A percentile compares a stretch with the other conserved stretches of the same genome.
These are phyloP conservation scores for Leptodactylus fallax DNA, from an alignment of 2,797 vertebrate genomes.

Conservation along the genomic window DNA sequence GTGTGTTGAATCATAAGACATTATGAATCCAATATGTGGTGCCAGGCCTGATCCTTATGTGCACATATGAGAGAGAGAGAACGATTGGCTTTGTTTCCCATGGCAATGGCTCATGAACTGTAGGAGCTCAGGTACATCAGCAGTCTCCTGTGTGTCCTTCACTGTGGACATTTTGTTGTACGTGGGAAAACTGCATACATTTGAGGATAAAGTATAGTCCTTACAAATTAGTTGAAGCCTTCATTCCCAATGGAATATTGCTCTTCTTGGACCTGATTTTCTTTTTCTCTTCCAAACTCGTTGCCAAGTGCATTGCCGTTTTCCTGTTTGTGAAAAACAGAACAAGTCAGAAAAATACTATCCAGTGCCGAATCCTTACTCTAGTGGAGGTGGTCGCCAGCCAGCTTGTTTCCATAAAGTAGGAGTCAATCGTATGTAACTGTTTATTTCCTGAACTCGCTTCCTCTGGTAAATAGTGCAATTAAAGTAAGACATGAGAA, in stretches of 20 bases:
- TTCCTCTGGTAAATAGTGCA: slow-evolving; percentile 6
- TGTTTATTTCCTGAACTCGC: slow-evolving; percentile 5
- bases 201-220: background rate
- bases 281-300: slow-evolving; percentile 52
- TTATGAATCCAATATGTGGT: slow-evolving; percentile 11
- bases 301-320: slow-evolving; percentile 47
- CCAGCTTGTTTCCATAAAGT: slow-evolving; percentile 30
- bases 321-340: slow-evolving; percentile 58
- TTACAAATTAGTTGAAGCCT: slow-evolving; percentile 1
- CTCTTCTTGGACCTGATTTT: slow-evolving; percentile 46
- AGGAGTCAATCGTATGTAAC: slow-evolving; percentile 35
- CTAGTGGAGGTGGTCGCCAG: background rate
- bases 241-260: slow-evolving; percentile 10
- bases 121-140: background rate
- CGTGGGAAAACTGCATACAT: background rate
- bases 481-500: background rate
- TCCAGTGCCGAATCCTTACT: slow-evolving; percentile 7
- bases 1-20: slow-evolving; percentile 55
- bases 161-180: background rate
- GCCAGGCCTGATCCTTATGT: slow-evolving; percentile 37
- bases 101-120: slow-evolving; percentile 3
- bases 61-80: slow-evolving; percentile 24
- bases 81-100: slow-evolving; percentile 21
- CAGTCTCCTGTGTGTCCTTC: slow-evolving; percentile 19
- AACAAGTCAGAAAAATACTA: slow-evolving; percentile 48